phyloP scores from a whole-genome alignment of 2,888 invertebrate genomes.

The Halictus quadricinctus region DNA sequence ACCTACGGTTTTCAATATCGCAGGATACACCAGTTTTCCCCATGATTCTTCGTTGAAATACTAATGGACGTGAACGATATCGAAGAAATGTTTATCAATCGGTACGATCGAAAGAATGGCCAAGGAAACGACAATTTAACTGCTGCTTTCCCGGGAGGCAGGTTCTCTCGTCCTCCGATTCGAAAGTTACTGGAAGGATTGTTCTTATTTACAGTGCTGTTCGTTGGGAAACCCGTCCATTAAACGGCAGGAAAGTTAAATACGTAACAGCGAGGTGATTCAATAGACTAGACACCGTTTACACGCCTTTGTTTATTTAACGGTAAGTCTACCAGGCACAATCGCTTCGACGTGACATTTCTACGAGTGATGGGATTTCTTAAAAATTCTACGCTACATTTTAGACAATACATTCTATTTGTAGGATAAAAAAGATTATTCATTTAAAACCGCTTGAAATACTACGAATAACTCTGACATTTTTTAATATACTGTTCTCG shows the following conservation, averaged over 20 bases:
- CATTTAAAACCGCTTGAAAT: not conserved
- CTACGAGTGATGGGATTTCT: not conserved
- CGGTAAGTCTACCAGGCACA: too few relatives aligned
- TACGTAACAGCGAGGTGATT: not conserved
- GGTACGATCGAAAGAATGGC: slow-evolving; percentile 36
- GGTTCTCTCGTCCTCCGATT: not conserved
- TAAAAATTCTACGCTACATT: not conserved
- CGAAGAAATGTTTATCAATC: slow-evolving; percentile 58
- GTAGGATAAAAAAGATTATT: too few relatives aligned
- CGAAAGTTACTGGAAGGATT: not conserved
- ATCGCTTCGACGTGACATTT: too few relatives aligned
- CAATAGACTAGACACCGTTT: not conserved
- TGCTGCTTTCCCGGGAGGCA: slow-evolving; percentile 14
- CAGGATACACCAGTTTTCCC: slow-evolving; percentile 60
- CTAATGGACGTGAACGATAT: slow-evolving; percentile 72
- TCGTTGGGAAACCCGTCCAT: not conserved
- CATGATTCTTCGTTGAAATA: slow-evolving; percentile 71
- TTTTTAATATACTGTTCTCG: not conserved
- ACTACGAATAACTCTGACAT: not conserved
- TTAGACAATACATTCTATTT: too few relatives aligned
- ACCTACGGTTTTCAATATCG: slow-evolving; percentile 60
- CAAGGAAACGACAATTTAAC: slow-evolving; percentile 42
- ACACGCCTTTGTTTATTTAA: not conserved
- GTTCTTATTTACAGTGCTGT: not conserved
- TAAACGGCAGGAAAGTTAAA: not conserved